A percentile compares a stretch with the other conserved stretches of the same genome.
These are phyloP conservation scores for Haliclona indistincta DNA, from an alignment of 37 sponge, comb jelly and placozoan genomes.

Conservation along the genomic window DNA sequence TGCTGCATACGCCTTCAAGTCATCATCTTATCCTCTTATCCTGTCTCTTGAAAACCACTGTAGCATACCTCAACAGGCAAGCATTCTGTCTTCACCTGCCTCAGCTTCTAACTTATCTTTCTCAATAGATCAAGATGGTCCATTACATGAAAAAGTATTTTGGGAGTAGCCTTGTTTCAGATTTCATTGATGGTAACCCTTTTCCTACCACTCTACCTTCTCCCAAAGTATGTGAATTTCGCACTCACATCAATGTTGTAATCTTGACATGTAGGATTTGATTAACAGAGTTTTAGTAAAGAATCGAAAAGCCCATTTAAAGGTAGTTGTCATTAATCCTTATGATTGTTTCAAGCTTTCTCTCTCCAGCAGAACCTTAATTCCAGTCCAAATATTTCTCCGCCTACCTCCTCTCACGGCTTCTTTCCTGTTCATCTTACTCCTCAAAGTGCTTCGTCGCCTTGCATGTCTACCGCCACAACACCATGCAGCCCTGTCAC, in stretches of 20 bases:
- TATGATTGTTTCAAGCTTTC: neutral
- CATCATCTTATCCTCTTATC: slow-evolving; percentile 67
- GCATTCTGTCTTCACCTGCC: too few relatives aligned
- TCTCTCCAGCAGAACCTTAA: neutral
- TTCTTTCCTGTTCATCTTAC: neutral
- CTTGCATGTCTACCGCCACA: neutral
- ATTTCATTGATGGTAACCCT: neutral
- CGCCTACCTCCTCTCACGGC: neutral
- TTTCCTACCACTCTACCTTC: slow-evolving; percentile 8
- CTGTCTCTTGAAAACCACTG: slow-evolving; percentile 93
- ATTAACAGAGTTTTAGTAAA: too few relatives aligned
- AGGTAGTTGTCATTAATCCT: too few relatives aligned
- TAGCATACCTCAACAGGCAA: slow-evolving; percentile 31
- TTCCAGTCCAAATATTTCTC: neutral
- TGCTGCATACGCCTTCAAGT: slow-evolving; percentile 81
- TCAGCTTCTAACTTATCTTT: slow-evolving; percentile 23
- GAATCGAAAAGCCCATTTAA: too few relatives aligned
- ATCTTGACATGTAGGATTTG: too few relatives aligned
- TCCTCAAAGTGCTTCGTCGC: neutral
- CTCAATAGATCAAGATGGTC: slow-evolving; percentile 57
- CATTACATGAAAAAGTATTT: slow-evolving; percentile 43
- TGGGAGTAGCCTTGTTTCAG: slow-evolving; percentile 43
- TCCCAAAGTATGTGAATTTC: slow-evolving; percentile 11
- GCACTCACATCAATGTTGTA: too few relatives aligned
- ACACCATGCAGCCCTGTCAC: neutral